Evolutionary conservation across 2,113 vertebrate genomes (phyloP).

Genomic region (Leucosticte australis): DNA sequence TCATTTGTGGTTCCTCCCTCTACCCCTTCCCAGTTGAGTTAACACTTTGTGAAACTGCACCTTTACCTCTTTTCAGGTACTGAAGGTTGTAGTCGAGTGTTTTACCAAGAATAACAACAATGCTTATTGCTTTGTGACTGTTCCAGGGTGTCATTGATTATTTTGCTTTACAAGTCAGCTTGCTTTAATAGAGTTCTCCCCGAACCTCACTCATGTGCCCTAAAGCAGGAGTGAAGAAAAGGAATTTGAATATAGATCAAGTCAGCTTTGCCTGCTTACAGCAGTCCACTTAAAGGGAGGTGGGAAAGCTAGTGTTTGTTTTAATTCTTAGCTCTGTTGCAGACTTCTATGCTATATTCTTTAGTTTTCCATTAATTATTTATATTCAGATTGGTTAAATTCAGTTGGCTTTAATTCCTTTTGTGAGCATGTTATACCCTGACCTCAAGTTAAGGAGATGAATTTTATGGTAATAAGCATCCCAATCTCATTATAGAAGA

Average conservation of each 20-base stretch:
- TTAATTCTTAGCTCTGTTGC: not conserved
- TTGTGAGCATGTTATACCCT: not conserved
- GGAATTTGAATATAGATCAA: not conserved
- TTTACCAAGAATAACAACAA: not conserved
- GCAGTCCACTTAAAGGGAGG: not conserved
- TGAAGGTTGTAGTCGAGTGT: not conserved
- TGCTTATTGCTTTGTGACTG: not conserved
- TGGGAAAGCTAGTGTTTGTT: fast-evolving
- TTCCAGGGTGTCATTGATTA: not conserved
- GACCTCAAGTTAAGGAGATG: not conserved
- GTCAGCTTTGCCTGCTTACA: not conserved
- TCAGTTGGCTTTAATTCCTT: not conserved
- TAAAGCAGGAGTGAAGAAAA: not conserved
- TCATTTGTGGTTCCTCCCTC: not conserved
- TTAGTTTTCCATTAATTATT: not conserved
- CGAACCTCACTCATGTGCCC: fast-evolving
- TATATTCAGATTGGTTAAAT: not conserved
- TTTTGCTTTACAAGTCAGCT: not conserved
- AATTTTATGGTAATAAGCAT: not conserved
- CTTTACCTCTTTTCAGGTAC: not conserved
- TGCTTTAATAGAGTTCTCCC: not conserved
- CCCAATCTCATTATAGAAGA: not conserved
- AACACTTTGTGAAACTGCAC: not conserved
- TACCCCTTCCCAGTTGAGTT: not conserved
- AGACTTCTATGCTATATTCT: not conserved